Evolutionary conservation across 30 jellyfish, hydroid and myxozoan species (phyloP).

Genomic region (Aurelia aurita): DNA sequence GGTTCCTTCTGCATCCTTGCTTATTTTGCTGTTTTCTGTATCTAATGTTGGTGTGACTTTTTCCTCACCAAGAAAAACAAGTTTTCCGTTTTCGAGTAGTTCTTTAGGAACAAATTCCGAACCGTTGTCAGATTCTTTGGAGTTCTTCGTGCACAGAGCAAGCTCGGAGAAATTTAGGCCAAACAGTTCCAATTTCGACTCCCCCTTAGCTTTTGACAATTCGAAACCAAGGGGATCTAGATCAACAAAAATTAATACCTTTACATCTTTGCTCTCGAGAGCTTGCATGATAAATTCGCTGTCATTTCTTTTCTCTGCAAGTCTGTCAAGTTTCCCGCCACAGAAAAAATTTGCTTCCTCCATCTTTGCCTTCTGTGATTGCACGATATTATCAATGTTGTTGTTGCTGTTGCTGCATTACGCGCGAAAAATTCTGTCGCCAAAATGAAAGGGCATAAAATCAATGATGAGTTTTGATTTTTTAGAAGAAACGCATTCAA

Average conservation of each 20-base stretch:
- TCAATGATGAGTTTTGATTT: too few species aligned
- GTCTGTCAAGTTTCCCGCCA: constrained; percentile 49
- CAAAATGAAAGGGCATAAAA: too few species aligned
- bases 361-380: constrained; percentile 5
- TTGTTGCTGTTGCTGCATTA: too few species aligned
- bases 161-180: background rate
- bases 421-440: background rate
- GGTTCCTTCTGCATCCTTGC: constrained; percentile 1
- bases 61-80: constrained; percentile 7
- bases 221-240: constrained; percentile 35
- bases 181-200: background rate
- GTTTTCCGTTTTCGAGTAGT: background rate
- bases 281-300: background rate
- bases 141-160: background rate
- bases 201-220: background rate
- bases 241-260: constrained; percentile 4
- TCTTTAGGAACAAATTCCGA: background rate
- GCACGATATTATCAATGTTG: too few species aligned
- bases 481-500: too few species aligned
- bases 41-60: too few species aligned
- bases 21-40: background rate
- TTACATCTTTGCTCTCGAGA: background rate
- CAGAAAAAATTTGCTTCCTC: constrained; percentile 51
- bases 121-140: background rate
- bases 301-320: constrained; percentile 35